Base-by-base conservation (phyloP, 2,888 invertebrate species). In the Alviniconcha strummeri region DNA sequence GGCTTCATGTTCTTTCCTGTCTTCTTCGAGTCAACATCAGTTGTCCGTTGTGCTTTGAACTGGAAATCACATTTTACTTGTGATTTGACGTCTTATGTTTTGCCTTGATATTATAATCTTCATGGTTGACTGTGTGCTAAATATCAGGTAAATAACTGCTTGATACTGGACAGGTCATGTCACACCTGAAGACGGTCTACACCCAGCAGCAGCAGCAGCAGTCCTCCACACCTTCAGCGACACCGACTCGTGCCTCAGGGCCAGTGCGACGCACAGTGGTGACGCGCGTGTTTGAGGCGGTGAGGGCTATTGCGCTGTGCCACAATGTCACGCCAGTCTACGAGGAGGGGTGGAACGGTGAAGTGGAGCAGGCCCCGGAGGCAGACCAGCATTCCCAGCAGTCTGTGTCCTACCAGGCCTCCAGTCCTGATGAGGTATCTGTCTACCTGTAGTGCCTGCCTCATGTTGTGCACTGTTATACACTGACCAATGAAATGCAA, bases 271-370 rank as follows among this genome's bases (percentile, higher is more conserved):
- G 96, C 91, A 95, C 97, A 17, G 95, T 96, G 92, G 95, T 96
- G 83, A 95, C 96, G 86, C 95, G 97, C 82, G 96, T 98, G 85
- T 96, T 96, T 94, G 97, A 97, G 91, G 97, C 97, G 0, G 97
- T 99, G 57, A 96, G 97, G 90, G 99, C 99, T 0, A 95, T 99
- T 81, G 98, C 99, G 0, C 94, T 99, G 69, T 99, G 99, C 93
- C 99, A 99, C 93, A 99, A 99, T 94, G 99, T 99, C 13, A 99
- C 99, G 0, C 99, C 99, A 0, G 98, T 98, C 4, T 97, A 97
- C 91, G 99, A 99, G 84, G 92, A 92, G 80, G 91, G 90, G 54
- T 88, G 86, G 19, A 89, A 88, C 19, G 85, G 85, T n/a, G 92
- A 91, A 11, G 89, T 85, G 7, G 91, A 91, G 5, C 88, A 83